These are phyloP conservation scores for Odontothrips loti DNA, from an alignment of 2,888 invertebrate species.

Conservation along the genomic window DNA sequence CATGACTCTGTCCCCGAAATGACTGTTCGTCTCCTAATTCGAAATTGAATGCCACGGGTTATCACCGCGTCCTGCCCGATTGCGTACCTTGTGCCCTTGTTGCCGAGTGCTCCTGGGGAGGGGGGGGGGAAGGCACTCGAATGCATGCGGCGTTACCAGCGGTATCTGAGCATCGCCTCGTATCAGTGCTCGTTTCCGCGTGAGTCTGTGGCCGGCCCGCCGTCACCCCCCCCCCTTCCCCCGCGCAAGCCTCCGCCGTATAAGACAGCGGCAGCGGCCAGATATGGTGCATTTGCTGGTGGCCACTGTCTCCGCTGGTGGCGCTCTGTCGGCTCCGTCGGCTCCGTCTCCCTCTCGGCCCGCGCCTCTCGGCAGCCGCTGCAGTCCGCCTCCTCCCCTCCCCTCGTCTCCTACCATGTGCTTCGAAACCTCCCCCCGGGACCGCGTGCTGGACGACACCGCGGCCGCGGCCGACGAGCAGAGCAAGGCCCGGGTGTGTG, in stretches of 20 bases:
- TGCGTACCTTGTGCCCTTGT: too few relatives aligned
- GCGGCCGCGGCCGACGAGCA: constrained; percentile 9
- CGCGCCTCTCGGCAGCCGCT: background rate
- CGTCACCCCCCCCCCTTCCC: background rate
- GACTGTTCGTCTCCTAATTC: too few relatives aligned
- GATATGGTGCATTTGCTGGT: background rate
- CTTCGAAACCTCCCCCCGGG: background rate
- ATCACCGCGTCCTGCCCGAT: too few relatives aligned
- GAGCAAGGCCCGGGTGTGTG: constrained; percentile 8
- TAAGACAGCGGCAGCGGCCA: background rate
- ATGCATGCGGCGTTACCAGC: background rate
- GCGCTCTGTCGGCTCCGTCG: background rate
- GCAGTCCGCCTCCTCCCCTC: background rate
- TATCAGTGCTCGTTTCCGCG: constrained; percentile 8
- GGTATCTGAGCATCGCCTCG: background rate
- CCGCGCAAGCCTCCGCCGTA: background rate
- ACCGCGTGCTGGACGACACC: constrained; percentile 5
- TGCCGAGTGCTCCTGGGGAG: too few relatives aligned
- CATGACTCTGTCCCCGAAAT: too few relatives aligned
- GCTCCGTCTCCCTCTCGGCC: background rate
- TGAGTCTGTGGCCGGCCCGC: background rate
- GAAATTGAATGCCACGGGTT: too few relatives aligned
- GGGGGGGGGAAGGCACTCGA: too few relatives aligned
- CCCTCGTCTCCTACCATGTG: background rate
- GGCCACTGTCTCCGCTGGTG: background rate